Evolutionary conservation across 2,888 invertebrate species (phyloP).

Genomic region (Sialis lutaria): DNA sequence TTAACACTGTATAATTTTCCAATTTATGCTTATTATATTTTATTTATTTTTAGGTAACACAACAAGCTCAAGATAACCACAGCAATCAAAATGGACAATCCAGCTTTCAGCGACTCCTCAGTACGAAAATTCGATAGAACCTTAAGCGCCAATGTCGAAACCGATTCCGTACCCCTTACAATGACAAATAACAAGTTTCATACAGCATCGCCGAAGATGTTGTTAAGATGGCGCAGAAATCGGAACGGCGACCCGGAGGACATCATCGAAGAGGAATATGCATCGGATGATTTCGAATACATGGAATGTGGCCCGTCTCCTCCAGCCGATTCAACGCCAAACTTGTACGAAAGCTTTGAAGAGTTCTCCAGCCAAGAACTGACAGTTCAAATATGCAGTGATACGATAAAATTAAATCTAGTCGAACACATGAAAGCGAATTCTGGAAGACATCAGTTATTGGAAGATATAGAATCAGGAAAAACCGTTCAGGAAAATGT

Average conservation of each 20-base stretch:
- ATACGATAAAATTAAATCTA: constrained; percentile 54
- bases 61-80: too few species aligned
- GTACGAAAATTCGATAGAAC: constrained; percentile 24
- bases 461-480: constrained; percentile 58
- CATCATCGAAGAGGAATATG: constrained; percentile 46
- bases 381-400: constrained; percentile 54
- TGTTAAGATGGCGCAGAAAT: constrained; percentile 16
- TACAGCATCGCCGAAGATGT: constrained; percentile 3
- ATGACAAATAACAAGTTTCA: constrained; percentile 13
- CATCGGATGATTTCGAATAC: constrained; percentile 53
- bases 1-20: too few species aligned
- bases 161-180: constrained; percentile 22
- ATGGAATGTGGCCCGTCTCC: constrained; percentile 67
- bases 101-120: constrained; percentile 21
- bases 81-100: constrained; percentile 21
- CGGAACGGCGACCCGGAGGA: constrained; percentile 20
- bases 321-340: constrained; percentile 63
- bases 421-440: constrained; percentile 54
- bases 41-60: too few species aligned
- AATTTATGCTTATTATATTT: too few species aligned
- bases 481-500: constrained; percentile 40
- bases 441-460: constrained; percentile 44
- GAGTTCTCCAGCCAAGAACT: constrained; percentile 43
- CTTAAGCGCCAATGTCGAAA: constrained; percentile 25
- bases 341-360: constrained; percentile 66